Conservation (phyloP, 1,140 invertebrate genomes). For the Trigoniulus corallinus region DNA sequence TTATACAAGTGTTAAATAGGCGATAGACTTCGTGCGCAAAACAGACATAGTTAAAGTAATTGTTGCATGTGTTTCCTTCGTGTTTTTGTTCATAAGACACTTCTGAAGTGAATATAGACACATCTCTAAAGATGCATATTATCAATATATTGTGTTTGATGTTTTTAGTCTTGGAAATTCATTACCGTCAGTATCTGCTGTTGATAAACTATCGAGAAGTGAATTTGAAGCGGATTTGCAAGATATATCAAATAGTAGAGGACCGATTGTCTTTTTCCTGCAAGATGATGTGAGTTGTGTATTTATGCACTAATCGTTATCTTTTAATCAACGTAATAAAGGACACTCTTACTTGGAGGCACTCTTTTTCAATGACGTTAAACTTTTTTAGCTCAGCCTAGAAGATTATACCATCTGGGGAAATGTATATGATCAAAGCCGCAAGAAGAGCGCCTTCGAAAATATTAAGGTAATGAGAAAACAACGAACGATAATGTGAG, state of each 20-base stretch:
- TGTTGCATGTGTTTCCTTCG: too few relatives aligned
- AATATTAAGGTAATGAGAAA: neutral
- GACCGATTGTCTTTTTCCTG: neutral
- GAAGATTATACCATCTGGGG: neutral
- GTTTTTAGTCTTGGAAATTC: too few relatives aligned
- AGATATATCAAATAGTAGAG: neutral
- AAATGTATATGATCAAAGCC: neutral
- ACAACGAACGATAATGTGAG: too few relatives aligned
- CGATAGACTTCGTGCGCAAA: too few relatives aligned
- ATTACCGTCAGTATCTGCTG: neutral
- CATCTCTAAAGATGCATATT: too few relatives aligned
- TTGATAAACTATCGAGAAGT: neutral
- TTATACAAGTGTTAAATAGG: too few relatives aligned
- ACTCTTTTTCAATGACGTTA: neutral
- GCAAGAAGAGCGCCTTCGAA: neutral
- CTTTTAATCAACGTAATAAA: neutral
- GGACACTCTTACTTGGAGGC: too few relatives aligned
- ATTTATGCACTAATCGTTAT: neutral
- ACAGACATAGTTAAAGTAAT: too few relatives aligned
- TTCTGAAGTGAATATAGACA: too few relatives aligned
- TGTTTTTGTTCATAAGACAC: too few relatives aligned
- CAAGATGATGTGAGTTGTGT: neutral
- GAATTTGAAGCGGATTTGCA: neutral
- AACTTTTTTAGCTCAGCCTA: neutral
- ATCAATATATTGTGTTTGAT: too few relatives aligned